phyloP scores from a whole-genome alignment of 2,888 invertebrate species.

The Spilarctia lutea region DNA sequence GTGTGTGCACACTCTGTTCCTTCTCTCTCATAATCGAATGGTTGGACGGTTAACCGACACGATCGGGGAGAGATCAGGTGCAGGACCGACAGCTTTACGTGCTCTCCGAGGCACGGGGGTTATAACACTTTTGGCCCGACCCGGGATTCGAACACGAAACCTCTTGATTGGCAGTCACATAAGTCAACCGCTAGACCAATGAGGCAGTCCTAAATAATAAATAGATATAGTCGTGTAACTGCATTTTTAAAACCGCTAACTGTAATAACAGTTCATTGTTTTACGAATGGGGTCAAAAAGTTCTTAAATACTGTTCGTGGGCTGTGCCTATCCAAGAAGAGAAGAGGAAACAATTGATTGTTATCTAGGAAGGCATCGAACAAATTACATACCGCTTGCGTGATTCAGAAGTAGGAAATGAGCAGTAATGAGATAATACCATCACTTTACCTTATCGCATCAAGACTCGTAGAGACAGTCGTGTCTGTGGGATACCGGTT shows the following conservation, averaged over 20 bases:
- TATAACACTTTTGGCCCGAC: no score
- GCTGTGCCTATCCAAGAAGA: not conserved
- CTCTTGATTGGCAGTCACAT: no score
- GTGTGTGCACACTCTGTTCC: no score
- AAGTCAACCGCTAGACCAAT: no score
- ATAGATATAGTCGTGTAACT: not conserved
- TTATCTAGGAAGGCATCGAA: not conserved
- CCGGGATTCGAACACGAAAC: no score
- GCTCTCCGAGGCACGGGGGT: no score
- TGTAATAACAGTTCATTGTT: not conserved
- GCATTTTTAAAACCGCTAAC: not conserved
- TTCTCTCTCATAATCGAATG: no score
- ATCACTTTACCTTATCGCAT: not conserved
- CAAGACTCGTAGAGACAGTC: not conserved
- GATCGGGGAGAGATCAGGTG: no score
- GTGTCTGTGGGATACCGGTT: not conserved
- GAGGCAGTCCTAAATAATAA: no score
- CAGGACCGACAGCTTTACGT: no score
- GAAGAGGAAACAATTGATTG: not conserved
- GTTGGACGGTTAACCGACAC: no score
- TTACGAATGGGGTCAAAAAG: not conserved
- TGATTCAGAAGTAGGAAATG: not conserved
- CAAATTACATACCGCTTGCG: not conserved
- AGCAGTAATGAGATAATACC: not conserved
- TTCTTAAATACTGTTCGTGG: not conserved